Evolutionary conservation across 2,113 vertebrate genomes (phyloP).

Genomic region (Tragelaphus scriptus): DNA sequence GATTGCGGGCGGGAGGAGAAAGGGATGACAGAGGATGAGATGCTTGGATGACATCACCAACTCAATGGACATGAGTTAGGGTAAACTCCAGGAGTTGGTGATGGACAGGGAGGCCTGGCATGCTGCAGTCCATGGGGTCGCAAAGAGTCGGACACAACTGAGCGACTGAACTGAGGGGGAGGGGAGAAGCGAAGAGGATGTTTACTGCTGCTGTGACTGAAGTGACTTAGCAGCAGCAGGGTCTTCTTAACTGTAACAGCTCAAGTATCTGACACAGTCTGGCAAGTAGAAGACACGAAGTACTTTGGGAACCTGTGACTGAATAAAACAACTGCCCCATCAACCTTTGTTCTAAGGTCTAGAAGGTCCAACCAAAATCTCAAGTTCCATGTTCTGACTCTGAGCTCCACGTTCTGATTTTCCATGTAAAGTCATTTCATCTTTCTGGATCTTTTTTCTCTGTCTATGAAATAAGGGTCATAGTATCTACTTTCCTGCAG

Average conservation of each 20-base stretch:
- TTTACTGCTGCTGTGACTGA: background rate
- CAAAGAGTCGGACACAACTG: background rate
- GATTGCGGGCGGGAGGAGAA: background rate
- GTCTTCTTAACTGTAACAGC: background rate
- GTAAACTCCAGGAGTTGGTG: background rate
- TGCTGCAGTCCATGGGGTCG: background rate
- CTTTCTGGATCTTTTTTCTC: background rate
- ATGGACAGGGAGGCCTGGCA: background rate
- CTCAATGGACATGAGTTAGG: background rate
- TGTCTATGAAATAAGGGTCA: background rate
- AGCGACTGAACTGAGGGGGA: background rate
- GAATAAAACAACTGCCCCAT: background rate
- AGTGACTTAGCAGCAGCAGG: background rate
- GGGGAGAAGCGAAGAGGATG: background rate
- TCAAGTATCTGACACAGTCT: background rate
- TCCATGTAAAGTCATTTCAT: background rate
- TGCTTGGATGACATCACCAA: background rate
- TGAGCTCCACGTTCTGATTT: background rate
- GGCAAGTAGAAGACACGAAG: background rate
- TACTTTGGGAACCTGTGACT: background rate
- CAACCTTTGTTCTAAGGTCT: background rate
- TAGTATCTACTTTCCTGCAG: background rate
- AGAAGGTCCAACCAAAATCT: background rate
- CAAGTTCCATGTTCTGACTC: background rate
- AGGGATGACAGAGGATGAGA: background rate